Percentiles rank a stretch among this genome's conserved stretches.
These are phyloP conservation scores for Eublepharis macularius DNA, from an alignment of 2,113 vertebrate species.

Conservation along the genomic window DNA sequence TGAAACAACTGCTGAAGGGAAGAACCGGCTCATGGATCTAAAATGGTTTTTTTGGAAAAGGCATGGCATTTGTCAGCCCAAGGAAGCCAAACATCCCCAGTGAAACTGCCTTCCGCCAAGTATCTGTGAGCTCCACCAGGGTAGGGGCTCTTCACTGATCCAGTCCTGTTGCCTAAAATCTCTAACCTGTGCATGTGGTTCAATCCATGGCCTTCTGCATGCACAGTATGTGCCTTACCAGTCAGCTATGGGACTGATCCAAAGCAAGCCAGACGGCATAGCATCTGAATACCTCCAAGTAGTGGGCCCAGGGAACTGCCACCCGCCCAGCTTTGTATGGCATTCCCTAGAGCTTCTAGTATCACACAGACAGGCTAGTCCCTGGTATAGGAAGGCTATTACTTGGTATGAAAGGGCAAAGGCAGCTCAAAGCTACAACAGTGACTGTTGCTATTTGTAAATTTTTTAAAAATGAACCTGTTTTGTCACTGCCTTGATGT, in stretches of 20 bases:
- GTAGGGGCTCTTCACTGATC: too few relatives aligned
- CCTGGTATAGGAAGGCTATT: neutral
- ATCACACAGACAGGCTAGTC: neutral
- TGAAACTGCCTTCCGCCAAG: too few relatives aligned
- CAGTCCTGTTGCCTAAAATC: too few relatives aligned
- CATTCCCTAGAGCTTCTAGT: neutral
- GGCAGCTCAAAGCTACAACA: neutral
- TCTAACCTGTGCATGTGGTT: too few relatives aligned
- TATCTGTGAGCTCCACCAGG: too few relatives aligned
- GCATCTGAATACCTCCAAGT: neutral
- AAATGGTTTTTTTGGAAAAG: neutral
- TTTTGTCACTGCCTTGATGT: conserved; percentile 18
- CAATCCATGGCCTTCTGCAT: neutral
- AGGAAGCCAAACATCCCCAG: too few relatives aligned
- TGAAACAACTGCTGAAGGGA: neutral
- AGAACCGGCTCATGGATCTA: neutral
- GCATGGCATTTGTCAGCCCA: neutral
- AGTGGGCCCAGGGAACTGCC: neutral
- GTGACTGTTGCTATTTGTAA: neutral
- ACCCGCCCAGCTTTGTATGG: neutral
- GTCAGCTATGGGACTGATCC: neutral
- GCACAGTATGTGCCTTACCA: neutral
- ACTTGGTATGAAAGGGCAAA: neutral
- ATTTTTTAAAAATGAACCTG: conserved; percentile 24
- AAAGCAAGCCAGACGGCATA: neutral